phyloP scores from a whole-genome alignment of 2,113 vertebrate genomes.

The Electrona antarctica region DNA sequence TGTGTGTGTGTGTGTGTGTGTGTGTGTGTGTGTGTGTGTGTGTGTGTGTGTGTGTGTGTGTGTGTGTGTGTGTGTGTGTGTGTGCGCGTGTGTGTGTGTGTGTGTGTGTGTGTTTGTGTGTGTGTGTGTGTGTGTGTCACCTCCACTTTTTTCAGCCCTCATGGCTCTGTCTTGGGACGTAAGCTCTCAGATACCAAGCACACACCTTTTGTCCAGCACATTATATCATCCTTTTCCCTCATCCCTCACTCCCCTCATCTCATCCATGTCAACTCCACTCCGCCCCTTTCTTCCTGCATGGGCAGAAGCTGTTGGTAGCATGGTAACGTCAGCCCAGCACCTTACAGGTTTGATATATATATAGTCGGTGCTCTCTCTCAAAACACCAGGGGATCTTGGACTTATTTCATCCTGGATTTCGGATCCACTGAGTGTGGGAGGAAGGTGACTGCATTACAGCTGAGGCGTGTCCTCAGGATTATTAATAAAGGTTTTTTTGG shows the following conservation, averaged over 20 bases:
- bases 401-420: neutral
- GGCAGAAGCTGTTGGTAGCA: neutral
- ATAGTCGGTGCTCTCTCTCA: neutral
- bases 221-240: neutral
- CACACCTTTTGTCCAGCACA: neutral
- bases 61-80: too few species aligned
- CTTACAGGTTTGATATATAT: neutral
- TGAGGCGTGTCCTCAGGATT: neutral
- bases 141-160: conserved; percentile 14
- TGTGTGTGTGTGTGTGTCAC: conserved; percentile 35
- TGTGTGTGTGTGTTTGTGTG: too few species aligned
- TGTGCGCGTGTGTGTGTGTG: too few species aligned
- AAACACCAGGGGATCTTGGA: neutral
- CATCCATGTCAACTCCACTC: neutral
- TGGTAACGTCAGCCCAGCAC: neutral
- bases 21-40: neutral
- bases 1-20: neutral
- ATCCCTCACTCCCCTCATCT: neutral
- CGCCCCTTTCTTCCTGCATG: neutral
- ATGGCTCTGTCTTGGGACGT: conserved; percentile 4
- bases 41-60: too few species aligned
- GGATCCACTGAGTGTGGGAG: neutral
- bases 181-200: neutral
- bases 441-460: neutral
- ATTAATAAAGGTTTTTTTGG: neutral